These are phyloP conservation scores for Cepaea nemoralis DNA, from an alignment of 1,140 invertebrate genomes.

Conservation along the genomic window DNA sequence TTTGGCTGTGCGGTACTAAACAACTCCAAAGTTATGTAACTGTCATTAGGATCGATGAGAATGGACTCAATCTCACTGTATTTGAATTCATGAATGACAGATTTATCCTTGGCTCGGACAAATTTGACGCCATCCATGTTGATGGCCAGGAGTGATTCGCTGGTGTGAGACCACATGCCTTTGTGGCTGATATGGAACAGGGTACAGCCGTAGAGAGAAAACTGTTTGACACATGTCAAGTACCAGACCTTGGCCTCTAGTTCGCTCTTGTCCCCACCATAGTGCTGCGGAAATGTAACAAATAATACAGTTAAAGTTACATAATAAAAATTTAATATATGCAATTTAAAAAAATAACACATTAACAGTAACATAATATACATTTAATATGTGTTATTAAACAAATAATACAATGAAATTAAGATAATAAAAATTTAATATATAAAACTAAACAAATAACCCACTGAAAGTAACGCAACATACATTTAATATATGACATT, in stretches of 20 bases:
- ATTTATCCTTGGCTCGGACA: slow-evolving; percentile 65
- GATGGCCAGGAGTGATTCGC: slow-evolving; percentile 84
- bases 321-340: too few relatives aligned
- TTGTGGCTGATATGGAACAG: slow-evolving; percentile 92
- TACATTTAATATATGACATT: too few relatives aligned
- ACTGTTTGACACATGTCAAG: slow-evolving; percentile 96
- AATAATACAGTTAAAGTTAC: too few relatives aligned
- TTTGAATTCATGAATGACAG: slow-evolving; percentile 64
- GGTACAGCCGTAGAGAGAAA: slow-evolving; percentile 93
- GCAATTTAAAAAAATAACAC: too few relatives aligned
- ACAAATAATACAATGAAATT: too few relatives aligned
- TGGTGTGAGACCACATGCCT: slow-evolving; percentile 90
- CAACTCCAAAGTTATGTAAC: slow-evolving; percentile 87
- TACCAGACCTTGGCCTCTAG: slow-evolving; percentile 93
- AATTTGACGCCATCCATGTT: slow-evolving; percentile 86
- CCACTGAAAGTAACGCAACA: too few relatives aligned
- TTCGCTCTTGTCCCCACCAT: slow-evolving; percentile 90
- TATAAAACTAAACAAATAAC: too few relatives aligned
- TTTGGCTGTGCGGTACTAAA: slow-evolving; percentile 77
- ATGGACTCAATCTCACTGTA: slow-evolving; percentile 74
- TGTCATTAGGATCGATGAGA: slow-evolving; percentile 89
- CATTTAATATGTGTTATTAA: too few relatives aligned
- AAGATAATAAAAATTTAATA: too few relatives aligned
- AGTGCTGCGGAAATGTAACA: slow-evolving; percentile 76
- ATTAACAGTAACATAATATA: too few relatives aligned